phyloP scores from a whole-genome alignment of 2,797 vertebrate genomes.

The Meda fulgida region DNA sequence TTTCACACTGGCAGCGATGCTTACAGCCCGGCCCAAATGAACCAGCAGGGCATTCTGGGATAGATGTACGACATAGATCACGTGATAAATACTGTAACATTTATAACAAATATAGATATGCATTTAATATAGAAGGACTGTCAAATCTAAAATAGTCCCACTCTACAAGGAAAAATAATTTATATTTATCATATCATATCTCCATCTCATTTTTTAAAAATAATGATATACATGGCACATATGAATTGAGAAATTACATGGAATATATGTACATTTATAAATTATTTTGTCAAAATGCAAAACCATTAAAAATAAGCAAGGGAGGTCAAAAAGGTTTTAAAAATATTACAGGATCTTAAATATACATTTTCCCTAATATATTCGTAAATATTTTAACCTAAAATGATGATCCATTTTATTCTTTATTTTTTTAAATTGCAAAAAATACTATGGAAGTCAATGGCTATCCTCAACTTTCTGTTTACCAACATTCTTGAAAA shows the following conservation, averaged over 20 bases:
- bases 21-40: conserved; percentile 84
- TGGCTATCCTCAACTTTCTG: too few relatives aligned
- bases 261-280: neutral
- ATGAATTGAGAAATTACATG: neutral
- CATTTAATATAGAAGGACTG: neutral
- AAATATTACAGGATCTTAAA: neutral
- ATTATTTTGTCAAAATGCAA: neutral
- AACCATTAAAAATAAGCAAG: neutral
- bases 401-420: neutral
- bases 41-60: conserved; percentile 83
- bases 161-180: neutral
- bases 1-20: conserved; percentile 87
- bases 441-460: too few relatives aligned
- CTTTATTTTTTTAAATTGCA: neutral
- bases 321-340: neutral
- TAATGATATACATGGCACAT: neutral
- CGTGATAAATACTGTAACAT: neutral
- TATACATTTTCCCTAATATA: neutral
- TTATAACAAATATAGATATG: neutral
- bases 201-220: neutral
- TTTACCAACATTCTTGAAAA: too few relatives aligned
- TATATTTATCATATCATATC: neutral
- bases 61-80: neutral
- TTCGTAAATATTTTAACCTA: neutral
- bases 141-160: neutral